These are phyloP conservation scores for Cottus gobio DNA, from an alignment of 2,113 vertebrate genomes.

Conservation along the genomic window DNA sequence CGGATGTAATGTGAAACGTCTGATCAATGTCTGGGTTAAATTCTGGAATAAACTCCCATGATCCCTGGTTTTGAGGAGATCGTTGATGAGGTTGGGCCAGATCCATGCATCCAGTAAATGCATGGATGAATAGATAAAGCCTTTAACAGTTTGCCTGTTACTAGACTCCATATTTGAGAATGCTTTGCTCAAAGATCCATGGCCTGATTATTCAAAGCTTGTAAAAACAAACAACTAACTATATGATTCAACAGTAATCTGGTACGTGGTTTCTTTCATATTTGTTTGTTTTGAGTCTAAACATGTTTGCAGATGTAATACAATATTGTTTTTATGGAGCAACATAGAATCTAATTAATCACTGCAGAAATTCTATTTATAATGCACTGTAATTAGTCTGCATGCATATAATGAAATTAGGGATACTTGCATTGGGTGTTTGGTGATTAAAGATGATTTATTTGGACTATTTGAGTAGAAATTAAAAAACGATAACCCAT, in stretches of 20 bases:
- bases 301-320: constrained; percentile 53
- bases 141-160: background rate
- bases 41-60: constrained; percentile 9
- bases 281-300: constrained; percentile 34
- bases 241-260: constrained; percentile 14
- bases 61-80: background rate
- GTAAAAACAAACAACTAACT: background rate
- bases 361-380: constrained; percentile 53
- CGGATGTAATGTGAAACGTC: background rate
- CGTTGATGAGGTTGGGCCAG: background rate
- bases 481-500: constrained; percentile 32
- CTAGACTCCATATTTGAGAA: background rate
- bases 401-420: constrained; percentile 44
- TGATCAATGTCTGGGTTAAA: background rate
- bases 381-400: constrained; percentile 56
- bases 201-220: constrained; percentile 20
- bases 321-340: constrained; percentile 37
- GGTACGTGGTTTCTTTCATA: constrained; percentile 29
- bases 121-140: background rate
- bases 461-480: constrained; percentile 39
- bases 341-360: constrained; percentile 61
- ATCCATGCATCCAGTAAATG: background rate
- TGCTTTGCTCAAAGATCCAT: constrained; percentile 9
- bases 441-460: constrained; percentile 69
- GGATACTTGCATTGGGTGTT: constrained; percentile 37